These are phyloP conservation scores for Pangasianodon hypophthalmus DNA, from an alignment of 2,113 vertebrate species.

Conservation along the genomic window DNA sequence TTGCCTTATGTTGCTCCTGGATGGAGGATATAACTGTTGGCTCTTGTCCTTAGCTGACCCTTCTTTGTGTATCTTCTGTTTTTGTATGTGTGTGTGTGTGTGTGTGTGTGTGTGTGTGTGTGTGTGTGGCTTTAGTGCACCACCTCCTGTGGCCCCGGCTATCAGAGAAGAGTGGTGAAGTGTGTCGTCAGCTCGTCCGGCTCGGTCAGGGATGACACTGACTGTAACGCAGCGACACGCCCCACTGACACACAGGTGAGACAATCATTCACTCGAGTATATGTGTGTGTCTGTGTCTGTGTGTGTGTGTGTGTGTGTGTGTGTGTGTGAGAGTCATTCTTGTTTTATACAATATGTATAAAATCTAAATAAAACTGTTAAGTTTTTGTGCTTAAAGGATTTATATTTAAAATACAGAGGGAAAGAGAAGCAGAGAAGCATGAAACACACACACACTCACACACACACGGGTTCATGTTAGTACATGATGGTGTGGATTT, in stretches of 20 bases:
- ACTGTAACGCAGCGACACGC: constrained; percentile 90
- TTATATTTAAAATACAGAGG: neutral
- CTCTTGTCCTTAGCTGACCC: constrained; percentile 19
- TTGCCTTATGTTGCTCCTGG: constrained; percentile 53
- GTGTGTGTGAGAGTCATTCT: neutral
- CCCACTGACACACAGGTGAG: constrained; percentile 91
- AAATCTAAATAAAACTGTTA: neutral
- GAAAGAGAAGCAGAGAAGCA: neutral
- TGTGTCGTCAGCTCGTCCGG: constrained; percentile 87
- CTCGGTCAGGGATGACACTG: constrained; percentile 86
- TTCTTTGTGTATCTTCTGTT: constrained; percentile 21
- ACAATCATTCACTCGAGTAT: neutral
- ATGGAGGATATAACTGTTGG: neutral
- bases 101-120: constrained; percentile 14
- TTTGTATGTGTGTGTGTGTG: constrained; percentile 16
- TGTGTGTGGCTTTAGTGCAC: constrained; percentile 81
- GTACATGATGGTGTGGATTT: neutral
- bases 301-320: neutral
- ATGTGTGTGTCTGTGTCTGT: neutral
- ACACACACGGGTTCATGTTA: neutral
- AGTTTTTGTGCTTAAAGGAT: neutral
- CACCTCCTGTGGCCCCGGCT: constrained; percentile 89
- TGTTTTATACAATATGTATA: neutral
- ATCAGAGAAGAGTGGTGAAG: constrained; percentile 93
- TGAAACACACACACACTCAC: constrained; percentile 28